Base-by-base conservation (phyloP, 1,140 invertebrate species). In the Rhyzopertha dominica region DNA sequence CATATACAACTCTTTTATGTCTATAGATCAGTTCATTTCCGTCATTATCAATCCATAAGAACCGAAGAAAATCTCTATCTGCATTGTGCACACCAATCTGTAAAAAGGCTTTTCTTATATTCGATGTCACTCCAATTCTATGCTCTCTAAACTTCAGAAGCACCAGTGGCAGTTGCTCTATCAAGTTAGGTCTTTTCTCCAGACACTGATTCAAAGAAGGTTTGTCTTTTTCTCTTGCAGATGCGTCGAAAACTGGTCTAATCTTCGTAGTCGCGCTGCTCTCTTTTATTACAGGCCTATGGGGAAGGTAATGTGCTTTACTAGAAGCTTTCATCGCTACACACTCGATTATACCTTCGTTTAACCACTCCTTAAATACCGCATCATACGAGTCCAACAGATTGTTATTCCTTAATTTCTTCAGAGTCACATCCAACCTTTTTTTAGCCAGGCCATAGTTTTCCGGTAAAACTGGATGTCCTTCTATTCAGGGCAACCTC, bases 31-130 rank as follows among this genome's bases (percentile, higher is more conserved):
- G 49, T 20, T 19, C 24, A n/a, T 26, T 41, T 8, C 41, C 39
- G 19, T 38, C 26, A 35, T 42, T 47, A 32, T 47, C 37, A 39
- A 40, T 49, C 56, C 56, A 64, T 3, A 62, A 25, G 43, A 62
- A 62, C 23, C 54, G 35, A 16, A 62, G 29, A 36, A 32, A 48
- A 20, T 59, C 44, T 36, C 63, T 24, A 35, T 68, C 58, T 22
- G 43, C 23, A 39, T 19, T 26, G 24, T 38, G 13, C 5, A 70
- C 28, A 4, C 16, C 26, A n/a, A 70, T 61, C 43, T 57, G 53
- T 19, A 60, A 41, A 51, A 69, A 70, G 3, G 63, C 66, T 35
- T 65, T 64, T 26, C 54, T 47, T 5, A 70, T 67, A 32, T 71
- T 66, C 10, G 63, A 44, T 12, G 51, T 55, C 5, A 69, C 51